Conservation (phyloP, 2,888 invertebrate species). For the Cephus sareptanus region DNA sequence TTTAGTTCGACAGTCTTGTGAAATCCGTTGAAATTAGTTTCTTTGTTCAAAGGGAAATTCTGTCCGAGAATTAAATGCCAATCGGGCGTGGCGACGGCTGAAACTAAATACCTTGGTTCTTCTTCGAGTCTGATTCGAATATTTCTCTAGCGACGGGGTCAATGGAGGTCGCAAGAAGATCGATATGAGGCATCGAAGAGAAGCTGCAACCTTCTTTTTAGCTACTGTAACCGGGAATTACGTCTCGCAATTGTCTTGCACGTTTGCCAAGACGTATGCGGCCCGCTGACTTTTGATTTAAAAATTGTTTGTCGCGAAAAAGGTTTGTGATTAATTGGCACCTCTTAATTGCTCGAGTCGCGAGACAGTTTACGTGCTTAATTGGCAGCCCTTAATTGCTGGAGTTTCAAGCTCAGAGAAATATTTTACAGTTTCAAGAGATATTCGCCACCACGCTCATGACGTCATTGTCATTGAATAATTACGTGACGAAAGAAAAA, state of each 20-base stretch:
- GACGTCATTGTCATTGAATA: background rate
- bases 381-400: background rate
- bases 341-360: no score
- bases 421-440: background rate
- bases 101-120: background rate
- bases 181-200: no score
- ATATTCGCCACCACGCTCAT: background rate
- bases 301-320: no score
- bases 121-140: background rate
- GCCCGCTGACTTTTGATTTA: no score
- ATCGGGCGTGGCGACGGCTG: conserved; percentile 45
- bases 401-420: background rate
- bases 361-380: background rate
- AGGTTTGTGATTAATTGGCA: no score
- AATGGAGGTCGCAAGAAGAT: background rate
- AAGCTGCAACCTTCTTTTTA: no score
- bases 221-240: no score
- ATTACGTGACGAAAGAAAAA: background rate
- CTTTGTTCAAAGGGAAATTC: conserved; percentile 47
- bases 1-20: background rate
- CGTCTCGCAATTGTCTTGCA: no score
- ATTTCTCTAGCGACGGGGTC: background rate
- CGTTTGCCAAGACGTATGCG: no score
- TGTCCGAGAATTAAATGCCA: conserved; percentile 56
- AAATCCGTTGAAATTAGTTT: background rate